phyloP scores from a whole-genome alignment of 2,888 invertebrate genomes.

The Pristionchus entomophagus region DNA sequence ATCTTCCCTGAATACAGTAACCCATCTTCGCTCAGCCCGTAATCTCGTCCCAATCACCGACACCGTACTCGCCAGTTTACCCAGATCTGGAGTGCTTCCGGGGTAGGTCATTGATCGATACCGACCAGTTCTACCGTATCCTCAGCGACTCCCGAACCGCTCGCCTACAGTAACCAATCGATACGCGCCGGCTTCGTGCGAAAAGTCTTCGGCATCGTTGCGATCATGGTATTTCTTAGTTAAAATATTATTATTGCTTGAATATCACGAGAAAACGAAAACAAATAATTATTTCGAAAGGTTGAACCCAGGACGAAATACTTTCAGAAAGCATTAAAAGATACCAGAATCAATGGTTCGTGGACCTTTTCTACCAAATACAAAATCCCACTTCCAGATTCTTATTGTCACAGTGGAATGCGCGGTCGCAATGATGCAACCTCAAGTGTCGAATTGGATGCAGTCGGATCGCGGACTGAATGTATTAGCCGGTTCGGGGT shows the following conservation, averaged over 20 bases:
- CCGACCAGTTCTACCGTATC: neutral
- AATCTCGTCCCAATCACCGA: neutral
- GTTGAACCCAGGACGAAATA: no score
- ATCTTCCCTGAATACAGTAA: neutral
- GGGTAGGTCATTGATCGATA: neutral
- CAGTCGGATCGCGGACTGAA: neutral
- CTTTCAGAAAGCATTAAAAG: no score
- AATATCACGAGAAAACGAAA: no score
- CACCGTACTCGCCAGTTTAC: neutral
- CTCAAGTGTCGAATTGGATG: neutral
- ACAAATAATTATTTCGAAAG: no score
- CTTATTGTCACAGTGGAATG: constrained; percentile 32
- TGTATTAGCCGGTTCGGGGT: neutral
- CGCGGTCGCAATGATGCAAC: neutral
- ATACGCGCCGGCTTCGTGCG: constrained; percentile 33
- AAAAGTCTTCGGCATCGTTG: constrained; percentile 6
- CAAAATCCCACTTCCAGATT: neutral
- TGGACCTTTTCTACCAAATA: neutral
- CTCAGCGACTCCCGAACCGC: neutral
- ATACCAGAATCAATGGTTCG: no score
- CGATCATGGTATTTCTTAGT: neutral
- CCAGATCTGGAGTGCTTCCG: neutral
- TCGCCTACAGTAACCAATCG: neutral
- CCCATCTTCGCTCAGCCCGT: neutral
- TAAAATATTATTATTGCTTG: neutral